Evolutionary conservation across 2,888 invertebrate species (phyloP), one percentile per base, ranked within the genome.

Genomic region (Nemotelus nigrinus): DNA sequence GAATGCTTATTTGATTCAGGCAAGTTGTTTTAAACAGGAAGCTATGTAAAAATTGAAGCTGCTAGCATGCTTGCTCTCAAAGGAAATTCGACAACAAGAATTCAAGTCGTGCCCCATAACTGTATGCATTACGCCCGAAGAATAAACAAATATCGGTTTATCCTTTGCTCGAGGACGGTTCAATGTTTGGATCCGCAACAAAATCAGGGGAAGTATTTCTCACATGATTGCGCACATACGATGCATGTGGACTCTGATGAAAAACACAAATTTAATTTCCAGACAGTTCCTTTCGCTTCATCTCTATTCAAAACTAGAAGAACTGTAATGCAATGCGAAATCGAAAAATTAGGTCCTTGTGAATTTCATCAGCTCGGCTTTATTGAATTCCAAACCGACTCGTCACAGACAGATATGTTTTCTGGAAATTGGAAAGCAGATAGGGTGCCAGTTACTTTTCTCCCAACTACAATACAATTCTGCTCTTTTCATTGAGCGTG

Each of bases 361-460:
- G 71, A 39, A 44, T 43, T 44, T 76, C 55, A 63, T 70, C 45
- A 63, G 57, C 63, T 57, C 43, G 50, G 41, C 43, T 8, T 79
- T 77, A 79, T 79, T 79, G 78, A 77, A 77, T 77, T 77, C 57
- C 47, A 74, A 72, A 63, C 58, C 78, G 58, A 77, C 67, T 75
- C 60, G 44, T 55, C 48, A 10, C 60, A 71, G 71, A 63, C 64
- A 76, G 25, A 25, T 25, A 25, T 25, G 25, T 25, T 78, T 76
- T 76, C 50, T 50, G 5, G 6, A 71, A 78, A 76, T 65, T 76
- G 55, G 70, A 63, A 78, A 76, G 55, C 44, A 71, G 70, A 65
- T 71, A 57, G 60, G 50, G 64, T 72, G 58, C 53, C 47, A 25
- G 57, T 48, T 50, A 53, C 47, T 60, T 58, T 25, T 50, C 71